phyloP scores from a whole-genome alignment of 2,888 invertebrate genomes.

The Pterobdella sp. region DNA sequence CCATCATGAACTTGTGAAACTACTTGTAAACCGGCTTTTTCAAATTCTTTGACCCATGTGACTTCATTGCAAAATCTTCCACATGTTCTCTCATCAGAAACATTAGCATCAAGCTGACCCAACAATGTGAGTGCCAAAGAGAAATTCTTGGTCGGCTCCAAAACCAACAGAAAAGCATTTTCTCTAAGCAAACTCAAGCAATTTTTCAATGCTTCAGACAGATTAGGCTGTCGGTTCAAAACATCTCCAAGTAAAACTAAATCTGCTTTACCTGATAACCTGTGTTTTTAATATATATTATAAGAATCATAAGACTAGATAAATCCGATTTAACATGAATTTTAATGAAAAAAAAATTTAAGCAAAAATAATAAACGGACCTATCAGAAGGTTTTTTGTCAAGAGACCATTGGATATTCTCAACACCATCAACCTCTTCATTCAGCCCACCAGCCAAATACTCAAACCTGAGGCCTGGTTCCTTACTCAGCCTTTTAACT shows the following conservation, averaged over 20 bases:
- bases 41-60: constrained; percentile 41
- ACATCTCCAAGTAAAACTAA: constrained; percentile 44
- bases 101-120: constrained; percentile 37
- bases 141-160: constrained; percentile 50
- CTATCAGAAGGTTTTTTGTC: constrained; percentile 32
- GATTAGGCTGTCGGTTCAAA: constrained; percentile 41
- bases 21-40: constrained; percentile 54
- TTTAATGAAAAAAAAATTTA: too few relatives aligned
- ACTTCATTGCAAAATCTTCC: constrained; percentile 39
- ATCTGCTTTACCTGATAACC: constrained; percentile 37
- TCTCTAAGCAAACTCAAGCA: constrained; percentile 58
- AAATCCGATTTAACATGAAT: too few relatives aligned
- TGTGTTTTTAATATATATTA: too few relatives aligned
- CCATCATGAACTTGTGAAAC: constrained; percentile 62
- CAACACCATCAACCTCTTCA: constrained; percentile 50
- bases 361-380: too few relatives aligned
- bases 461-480: constrained; percentile 63
- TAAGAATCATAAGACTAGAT: too few relatives aligned
- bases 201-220: constrained; percentile 36
- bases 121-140: constrained; percentile 41
- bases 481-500: constrained; percentile 55
- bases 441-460: constrained; percentile 55
- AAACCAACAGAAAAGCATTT: constrained; percentile 53
- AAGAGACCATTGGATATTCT: constrained; percentile 58
- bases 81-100: constrained; percentile 31